Base-by-base conservation (phyloP, 2,113 vertebrate species). In the Indri indri region DNA sequence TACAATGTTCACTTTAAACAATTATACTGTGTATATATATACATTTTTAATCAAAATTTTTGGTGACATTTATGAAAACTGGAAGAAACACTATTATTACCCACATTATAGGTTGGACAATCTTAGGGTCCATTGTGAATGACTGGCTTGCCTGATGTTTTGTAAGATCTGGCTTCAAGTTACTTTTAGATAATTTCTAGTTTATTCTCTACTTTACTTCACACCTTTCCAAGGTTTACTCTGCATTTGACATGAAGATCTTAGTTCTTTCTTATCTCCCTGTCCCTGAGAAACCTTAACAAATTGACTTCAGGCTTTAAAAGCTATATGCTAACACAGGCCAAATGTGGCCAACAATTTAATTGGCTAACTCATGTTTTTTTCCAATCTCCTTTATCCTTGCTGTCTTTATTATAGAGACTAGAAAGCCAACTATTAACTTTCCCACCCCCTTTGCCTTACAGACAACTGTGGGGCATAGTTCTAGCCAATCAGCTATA, bases 201-300 rank as follows among this genome's bases (percentile, higher is more conserved):
- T 45, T 93, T 74, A 92, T 59, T 94, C 88, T 59, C n/a, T 32
- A n/a, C n/a, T 85, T 42, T 59, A 57, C 47, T 79, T 88, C 27
- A 93, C 42, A 30, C 45, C 54, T 93, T 91, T 80, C 40, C n/a
- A 83, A 97, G 47, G 61, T 54, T 96, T 91, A 82, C 14, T 91
- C 47, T 63, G 70, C 23, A 89, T 61, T 86, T 89, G 66, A 25
- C 27, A 70, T 17, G 25, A 74, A 74, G 17, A 73, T 93, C 20
- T 91, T 70, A 77, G 5, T n/a, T 80, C 42, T 70, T 54, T 6
- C 22, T 27, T 37, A 52, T 77, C 20, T 1, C 32, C 47, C 32
- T 95, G 12, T 95, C 68, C 50, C 87, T 89, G 40, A 74, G 59
- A 81, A 81, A 93, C 12, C 25, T 85, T 81, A 59, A 91, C 22